Conservation (phyloP, 2,888 invertebrate genomes). For the Nymphalis urticae region DNA sequence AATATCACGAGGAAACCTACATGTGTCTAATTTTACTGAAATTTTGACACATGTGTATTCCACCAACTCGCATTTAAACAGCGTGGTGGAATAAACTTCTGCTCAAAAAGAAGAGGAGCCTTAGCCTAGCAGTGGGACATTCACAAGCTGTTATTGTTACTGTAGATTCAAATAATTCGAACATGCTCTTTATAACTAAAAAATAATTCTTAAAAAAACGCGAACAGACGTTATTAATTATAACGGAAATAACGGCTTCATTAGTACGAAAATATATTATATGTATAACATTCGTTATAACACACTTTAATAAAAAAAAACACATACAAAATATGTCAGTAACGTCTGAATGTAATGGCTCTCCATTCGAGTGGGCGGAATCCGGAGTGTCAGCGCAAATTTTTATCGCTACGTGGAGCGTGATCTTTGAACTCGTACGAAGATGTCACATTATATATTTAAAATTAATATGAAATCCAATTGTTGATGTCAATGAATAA, state of each 20-base stretch:
- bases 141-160: too few relatives aligned
- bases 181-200: background rate
- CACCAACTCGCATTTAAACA: too few relatives aligned
- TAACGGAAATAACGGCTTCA: background rate
- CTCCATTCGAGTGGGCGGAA: slow-evolving; percentile 7
- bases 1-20: too few relatives aligned
- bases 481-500: too few relatives aligned
- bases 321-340: background rate
- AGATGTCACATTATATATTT: too few relatives aligned
- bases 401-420: slow-evolving; percentile 1
- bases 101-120: too few relatives aligned
- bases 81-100: too few relatives aligned
- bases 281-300: background rate
- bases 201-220: background rate
- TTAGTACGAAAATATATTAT: slow-evolving; percentile 1
- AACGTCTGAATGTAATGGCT: slow-evolving; percentile 10
- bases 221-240: background rate
- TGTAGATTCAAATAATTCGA: too few relatives aligned
- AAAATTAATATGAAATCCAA: too few relatives aligned
- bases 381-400: slow-evolving; percentile 4
- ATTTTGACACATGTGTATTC: too few relatives aligned
- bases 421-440: slow-evolving; percentile 1
- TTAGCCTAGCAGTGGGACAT: too few relatives aligned
- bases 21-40: too few relatives aligned
- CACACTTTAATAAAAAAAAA: background rate